Base-by-base conservation (phyloP, 2,797 vertebrate genomes). In the Phoxinus dragarum region DNA sequence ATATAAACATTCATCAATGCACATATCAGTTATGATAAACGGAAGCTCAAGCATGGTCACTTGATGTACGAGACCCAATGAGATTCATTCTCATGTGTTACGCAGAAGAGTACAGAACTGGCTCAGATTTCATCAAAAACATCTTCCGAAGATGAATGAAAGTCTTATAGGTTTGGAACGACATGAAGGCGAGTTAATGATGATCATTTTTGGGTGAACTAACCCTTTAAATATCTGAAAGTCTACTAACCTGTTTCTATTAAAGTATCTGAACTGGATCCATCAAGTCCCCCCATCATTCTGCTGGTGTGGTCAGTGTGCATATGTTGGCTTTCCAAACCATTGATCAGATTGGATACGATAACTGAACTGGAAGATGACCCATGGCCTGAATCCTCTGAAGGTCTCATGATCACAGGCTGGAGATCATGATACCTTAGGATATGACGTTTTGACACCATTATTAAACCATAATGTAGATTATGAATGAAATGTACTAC, bases 391-490 rank as follows among this genome's bases (percentile, higher is more conserved):
- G 68, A 93, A 66, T 93, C 94, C 4, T 91, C 92, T 4, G 92
- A 67, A 89, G 88, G 72, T 69, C 82, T 91, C 16, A 92, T 61
- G 75, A 92, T 78, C 76, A 94, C 93, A 23, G 92, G 93, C 89
- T 93, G 94, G 42, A 94, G 92, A 84, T 94, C 92, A 84, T 94
- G 92, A 21, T 92, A 95, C 86, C 95, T 95, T 82, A 81, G 27
- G 4, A 36, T 12, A 52, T 31, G 16, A 49, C 42, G 31, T 49
- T 56, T 44, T 69, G 23, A 85, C 17, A 64, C 5, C 68, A 23
- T 67, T 5, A 31, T 36, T 47, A 52, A 14, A 59, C 19, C 10
- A 47, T 52, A 14, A 76, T 79, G 67, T 34, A 5, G 36, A 61
- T 61, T 27, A 59, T 59, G 10, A 4, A 42, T 67, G 14, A 23